Evolutionary conservation across 2,113 vertebrate genomes (phyloP).

Genomic region (Petromus typicus): DNA sequence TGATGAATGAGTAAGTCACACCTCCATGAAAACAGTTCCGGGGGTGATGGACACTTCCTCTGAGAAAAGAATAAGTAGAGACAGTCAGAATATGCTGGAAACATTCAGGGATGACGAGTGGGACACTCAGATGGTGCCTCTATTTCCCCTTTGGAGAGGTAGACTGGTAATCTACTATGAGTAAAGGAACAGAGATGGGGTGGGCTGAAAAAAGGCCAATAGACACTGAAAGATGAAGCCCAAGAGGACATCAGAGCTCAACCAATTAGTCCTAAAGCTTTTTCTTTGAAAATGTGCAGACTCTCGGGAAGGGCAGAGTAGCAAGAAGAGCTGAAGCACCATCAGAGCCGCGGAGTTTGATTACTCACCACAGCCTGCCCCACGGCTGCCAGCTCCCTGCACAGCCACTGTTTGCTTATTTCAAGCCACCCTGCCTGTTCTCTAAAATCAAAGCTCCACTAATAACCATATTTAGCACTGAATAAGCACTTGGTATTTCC

Average conservation of each 20-base stretch:
- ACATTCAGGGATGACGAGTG: neutral
- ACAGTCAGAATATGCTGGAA: neutral
- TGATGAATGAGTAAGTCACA: neutral
- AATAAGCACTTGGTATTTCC: conserved; percentile 62
- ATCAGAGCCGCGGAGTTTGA: neutral
- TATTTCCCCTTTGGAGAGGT: neutral
- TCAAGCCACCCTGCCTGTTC: conserved; percentile 29
- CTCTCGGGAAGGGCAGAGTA: neutral
- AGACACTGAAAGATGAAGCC: conserved; percentile 26
- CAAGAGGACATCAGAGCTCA: neutral
- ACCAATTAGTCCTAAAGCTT: conserved; percentile 1
- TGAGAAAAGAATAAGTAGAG: neutral
- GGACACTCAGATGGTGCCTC: neutral
- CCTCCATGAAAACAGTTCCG: neutral
- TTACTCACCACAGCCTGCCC: accelerated
- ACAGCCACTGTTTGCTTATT: conserved; percentile 52
- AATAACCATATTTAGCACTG: conserved; percentile 58
- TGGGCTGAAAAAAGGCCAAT: neutral
- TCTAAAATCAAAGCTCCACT: conserved; percentile 67
- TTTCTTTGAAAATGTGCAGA: conserved; percentile 26
- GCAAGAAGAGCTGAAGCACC: neutral
- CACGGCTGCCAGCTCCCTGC: neutral
- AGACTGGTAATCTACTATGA: neutral
- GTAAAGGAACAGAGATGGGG: too few species aligned
- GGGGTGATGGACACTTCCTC: neutral